phyloP scores from a whole-genome alignment of 2,113 vertebrate genomes.

The Cacatua alba region DNA sequence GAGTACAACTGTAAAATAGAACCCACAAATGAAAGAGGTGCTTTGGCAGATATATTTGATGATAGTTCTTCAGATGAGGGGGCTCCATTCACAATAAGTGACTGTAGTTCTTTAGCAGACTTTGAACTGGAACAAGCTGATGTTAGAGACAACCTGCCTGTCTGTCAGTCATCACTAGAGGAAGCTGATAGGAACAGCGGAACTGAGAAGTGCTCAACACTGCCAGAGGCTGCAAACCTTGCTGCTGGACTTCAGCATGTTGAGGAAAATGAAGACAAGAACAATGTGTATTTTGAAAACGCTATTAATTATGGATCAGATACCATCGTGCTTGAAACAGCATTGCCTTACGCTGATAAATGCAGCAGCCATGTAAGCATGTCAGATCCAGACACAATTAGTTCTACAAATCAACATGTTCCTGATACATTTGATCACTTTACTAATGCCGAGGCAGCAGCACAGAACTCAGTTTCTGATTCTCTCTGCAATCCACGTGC shows the following conservation, averaged over 20 bases:
- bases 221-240: neutral
- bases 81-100: conserved; percentile 72
- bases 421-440: neutral
- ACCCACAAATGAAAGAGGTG: neutral
- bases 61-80: conserved; percentile 66
- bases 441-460: neutral
- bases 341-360: neutral
- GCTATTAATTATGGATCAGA: neutral
- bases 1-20: neutral
- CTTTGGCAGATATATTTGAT: neutral
- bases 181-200: neutral
- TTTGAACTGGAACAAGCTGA: neutral
- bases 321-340: neutral
- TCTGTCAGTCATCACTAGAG: accelerated
- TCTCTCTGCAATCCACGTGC: neutral
- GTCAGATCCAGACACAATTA: neutral
- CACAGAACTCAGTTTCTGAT: neutral
- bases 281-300: neutral
- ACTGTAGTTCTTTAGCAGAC: conserved; percentile 44
- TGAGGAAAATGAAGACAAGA: neutral
- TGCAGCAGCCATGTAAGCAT: accelerated
- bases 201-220: neutral
- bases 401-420: neutral
- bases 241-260: neutral
- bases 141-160: neutral